Evolutionary conservation across 2,888 invertebrate species (phyloP).

Genomic region (Eupithecia vulgata): DNA sequence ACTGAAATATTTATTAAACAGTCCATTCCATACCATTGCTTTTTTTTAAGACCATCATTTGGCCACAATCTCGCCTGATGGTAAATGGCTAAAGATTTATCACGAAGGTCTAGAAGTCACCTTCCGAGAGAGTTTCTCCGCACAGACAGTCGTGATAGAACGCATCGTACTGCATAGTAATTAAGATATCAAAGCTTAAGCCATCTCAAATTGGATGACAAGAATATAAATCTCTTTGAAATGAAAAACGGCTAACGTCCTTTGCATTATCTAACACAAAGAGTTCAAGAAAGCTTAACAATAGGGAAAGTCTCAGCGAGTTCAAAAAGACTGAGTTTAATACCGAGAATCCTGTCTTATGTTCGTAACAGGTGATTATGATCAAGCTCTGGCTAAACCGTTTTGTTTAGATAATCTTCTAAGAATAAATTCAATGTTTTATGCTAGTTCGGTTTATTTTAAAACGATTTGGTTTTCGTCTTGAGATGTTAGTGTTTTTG

Average conservation of each 20-base stretch:
- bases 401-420: constrained; percentile 60
- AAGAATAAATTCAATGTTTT: constrained; percentile 59
- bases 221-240: neutral
- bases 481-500: constrained; percentile 32
- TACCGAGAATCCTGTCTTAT: constrained; percentile 26
- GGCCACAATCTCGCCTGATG: no score
- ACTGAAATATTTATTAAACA: neutral
- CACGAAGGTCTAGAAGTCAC: no score
- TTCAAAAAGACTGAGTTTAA: constrained; percentile 12
- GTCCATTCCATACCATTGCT: neutral
- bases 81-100: no score
- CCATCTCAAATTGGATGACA: neutral
- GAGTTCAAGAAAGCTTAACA: constrained; percentile 25
- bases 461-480: constrained; percentile 44
- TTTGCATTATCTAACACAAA: constrained; percentile 25
- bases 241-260: constrained; percentile 19
- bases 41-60: no score
- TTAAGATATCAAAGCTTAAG: no score
- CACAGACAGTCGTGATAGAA: no score
- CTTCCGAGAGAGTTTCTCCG: no score
- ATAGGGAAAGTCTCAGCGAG: constrained; percentile 27
- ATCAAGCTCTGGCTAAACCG: constrained; percentile 43
- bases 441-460: constrained; percentile 60
- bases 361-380: constrained; percentile 49
- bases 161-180: no score